phyloP scores from a whole-genome alignment of 2,113 vertebrate species.

The Boleophthalmus pectinirostris region DNA sequence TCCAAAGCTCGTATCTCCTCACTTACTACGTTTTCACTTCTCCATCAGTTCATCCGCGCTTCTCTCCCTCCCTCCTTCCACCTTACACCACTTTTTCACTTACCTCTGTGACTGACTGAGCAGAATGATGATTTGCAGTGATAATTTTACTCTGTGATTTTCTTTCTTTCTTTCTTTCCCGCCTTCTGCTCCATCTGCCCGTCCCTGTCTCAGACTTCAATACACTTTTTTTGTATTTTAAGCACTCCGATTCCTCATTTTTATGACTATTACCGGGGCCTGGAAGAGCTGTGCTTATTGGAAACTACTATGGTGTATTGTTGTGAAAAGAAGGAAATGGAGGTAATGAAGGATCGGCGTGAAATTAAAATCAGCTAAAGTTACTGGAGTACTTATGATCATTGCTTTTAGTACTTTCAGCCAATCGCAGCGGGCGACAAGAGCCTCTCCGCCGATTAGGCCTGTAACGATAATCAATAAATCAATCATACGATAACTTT shows the following conservation, averaged over 20 bases:
- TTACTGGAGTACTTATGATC: neutral
- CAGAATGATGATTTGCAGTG: slow-evolving; percentile 41
- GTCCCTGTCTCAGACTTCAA: slow-evolving; percentile 21
- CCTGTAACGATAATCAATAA: too few relatives aligned
- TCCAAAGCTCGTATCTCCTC: slow-evolving; percentile 35
- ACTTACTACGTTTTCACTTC: slow-evolving; percentile 38
- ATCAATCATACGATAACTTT: too few relatives aligned
- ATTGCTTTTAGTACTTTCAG: neutral
- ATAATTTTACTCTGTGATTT: slow-evolving; percentile 48
- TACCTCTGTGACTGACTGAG: slow-evolving; percentile 31
- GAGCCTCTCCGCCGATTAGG: too few relatives aligned
- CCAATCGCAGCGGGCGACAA: too few relatives aligned
- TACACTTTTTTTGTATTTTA: slow-evolving; percentile 12
- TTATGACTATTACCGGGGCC: slow-evolving; percentile 15
- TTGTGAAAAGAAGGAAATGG: slow-evolving; percentile 12
- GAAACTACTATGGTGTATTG: slow-evolving; percentile 6
- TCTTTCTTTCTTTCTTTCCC: slow-evolving; percentile 13
- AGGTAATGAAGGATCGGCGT: neutral
- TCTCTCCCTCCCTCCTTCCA: slow-evolving; percentile 11
- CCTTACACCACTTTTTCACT: slow-evolving; percentile 52
- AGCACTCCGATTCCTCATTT: slow-evolving; percentile 39
- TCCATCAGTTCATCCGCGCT: neutral
- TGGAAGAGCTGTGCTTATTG: slow-evolving; percentile 5
- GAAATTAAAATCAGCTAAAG: neutral
- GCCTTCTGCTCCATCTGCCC: slow-evolving; percentile 25